These are phyloP conservation scores for Coenonympha arcania DNA, from an alignment of 2,888 invertebrate species.

Conservation along the genomic window DNA sequence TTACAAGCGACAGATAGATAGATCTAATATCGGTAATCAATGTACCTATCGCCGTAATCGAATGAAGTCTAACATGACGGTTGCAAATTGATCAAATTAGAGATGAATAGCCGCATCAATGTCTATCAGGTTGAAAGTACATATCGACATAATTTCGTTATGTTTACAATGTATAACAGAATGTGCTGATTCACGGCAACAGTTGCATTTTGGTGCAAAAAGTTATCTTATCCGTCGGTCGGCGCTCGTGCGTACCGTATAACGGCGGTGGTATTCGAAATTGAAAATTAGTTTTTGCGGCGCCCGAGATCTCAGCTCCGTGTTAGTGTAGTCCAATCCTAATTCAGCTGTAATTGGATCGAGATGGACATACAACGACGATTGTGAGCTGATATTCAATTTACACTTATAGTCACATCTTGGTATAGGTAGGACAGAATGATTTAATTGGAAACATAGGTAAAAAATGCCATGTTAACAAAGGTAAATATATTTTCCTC, in stretches of 20 bases:
- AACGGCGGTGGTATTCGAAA: conserved; percentile 62
- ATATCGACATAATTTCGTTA: conserved; percentile 58
- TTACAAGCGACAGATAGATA: conserved; percentile 38
- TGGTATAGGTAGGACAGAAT: too few relatives aligned
- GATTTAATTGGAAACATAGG: conserved; percentile 17
- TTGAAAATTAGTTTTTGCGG: conserved; percentile 58
- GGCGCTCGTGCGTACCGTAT: conserved; percentile 58
- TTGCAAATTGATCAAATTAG: conserved; percentile 50
- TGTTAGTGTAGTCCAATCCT: conserved; percentile 37
- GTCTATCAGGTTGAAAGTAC: too few relatives aligned
- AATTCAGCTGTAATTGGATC: conserved; percentile 57
- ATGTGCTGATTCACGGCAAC: conserved; percentile 55
- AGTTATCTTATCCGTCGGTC: conserved; percentile 40
- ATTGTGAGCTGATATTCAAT: conserved; percentile 25
- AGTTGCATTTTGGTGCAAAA: conserved; percentile 66
- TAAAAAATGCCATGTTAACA: too few relatives aligned
- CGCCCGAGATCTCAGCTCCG: conserved; percentile 44
- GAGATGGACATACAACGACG: conserved; percentile 39
- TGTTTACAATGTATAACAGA: conserved; percentile 59
- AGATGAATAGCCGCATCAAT: conserved; percentile 45
- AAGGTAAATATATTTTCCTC: too few relatives aligned
- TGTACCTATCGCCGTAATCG: conserved; percentile 23
- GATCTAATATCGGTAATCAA: conserved; percentile 42
- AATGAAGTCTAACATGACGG: conserved; percentile 40
- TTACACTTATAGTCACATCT: too few relatives aligned